Evolutionary conservation across 1,140 invertebrate species (phyloP), one percentile per base, ranked within the genome.

Genomic region (Arctopsyche grandis): DNA sequence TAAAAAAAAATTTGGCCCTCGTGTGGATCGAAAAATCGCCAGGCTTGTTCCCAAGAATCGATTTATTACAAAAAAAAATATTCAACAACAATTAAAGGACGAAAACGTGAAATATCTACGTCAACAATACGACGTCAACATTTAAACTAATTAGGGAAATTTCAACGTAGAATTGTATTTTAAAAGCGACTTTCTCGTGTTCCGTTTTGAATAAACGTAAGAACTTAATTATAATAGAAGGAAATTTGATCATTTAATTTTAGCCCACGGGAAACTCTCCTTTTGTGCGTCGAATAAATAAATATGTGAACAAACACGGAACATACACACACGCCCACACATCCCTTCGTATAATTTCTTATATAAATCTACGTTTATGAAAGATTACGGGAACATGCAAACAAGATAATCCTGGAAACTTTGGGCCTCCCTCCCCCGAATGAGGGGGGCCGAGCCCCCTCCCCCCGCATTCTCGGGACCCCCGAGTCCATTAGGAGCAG

Each of bases 391-490:
- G 78, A 24, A 76, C 78, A 79, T 69, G 74, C 71, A 79, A 75
- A 79, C 78, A 79, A 79, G 78, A 79, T 79, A 79, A 79, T 75
- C 78, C 78, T 16, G 43, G 43, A 74, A 79, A 79, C 69, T 79
- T 79, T 24, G 71, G 71, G 44, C 56, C 71, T 44, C 4, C 69
- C 29, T 21, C 46, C 52, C 7, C 69, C 69, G 19, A 46, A 44
- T 38, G 66, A 19, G 70, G 44, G 44, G 73, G 48, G n/a, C 71
- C 19, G 22, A 14, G 19, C 10, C 44, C 73, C n/a, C n/a, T n/a
- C 22, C 24, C 9, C 21, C 21, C 16, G 24, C 19, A 16, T 63
- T 63, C 58, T 16, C 52, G 58, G 58, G 43, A n/a, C n/a, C 38
- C n/a, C 52, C 5, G 74, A 76, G 74, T 76, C 74, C 74, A 76